These are phyloP conservation scores for Alosa sapidissima DNA, from an alignment of 2,797 vertebrate genomes.

Conservation along the genomic window DNA sequence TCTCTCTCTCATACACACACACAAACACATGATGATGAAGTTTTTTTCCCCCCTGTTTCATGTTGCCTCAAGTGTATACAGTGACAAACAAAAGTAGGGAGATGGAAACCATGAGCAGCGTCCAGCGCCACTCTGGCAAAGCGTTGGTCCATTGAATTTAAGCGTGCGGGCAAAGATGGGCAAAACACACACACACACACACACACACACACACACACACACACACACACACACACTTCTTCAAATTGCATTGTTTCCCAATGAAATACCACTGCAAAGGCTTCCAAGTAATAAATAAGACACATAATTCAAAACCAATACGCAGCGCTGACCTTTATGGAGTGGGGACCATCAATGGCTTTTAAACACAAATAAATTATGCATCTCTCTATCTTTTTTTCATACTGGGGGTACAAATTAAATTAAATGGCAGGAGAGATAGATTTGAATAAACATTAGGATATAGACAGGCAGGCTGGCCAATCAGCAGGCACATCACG, in stretches of 20 bases:
- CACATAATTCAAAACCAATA: not conserved
- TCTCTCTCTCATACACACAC: not conserved
- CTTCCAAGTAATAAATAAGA: not conserved
- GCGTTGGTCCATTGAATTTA: not conserved
- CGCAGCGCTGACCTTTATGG: not conserved
- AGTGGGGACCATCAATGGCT: not conserved
- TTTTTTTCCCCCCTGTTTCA: not conserved
- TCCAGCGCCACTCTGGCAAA: not conserved
- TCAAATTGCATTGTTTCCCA: not conserved
- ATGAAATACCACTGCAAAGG: not conserved
- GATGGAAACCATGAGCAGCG: not conserved
- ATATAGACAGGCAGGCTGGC: not conserved
- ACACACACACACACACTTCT: not conserved
- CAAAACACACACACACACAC: no score
- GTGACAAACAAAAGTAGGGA: not conserved
- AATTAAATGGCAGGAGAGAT: not conserved
- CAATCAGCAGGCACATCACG: not conserved
- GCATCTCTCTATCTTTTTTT: not conserved
- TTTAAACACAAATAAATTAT: slow-evolving; percentile 19
- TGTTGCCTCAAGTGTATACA: not conserved
- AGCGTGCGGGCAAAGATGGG: no score
- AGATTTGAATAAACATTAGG: not conserved
- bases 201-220: not conserved
- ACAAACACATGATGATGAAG: not conserved
- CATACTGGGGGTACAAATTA: not conserved